Conservation (phyloP, 2,113 vertebrate genomes). For the Crotalus tigris region DNA sequence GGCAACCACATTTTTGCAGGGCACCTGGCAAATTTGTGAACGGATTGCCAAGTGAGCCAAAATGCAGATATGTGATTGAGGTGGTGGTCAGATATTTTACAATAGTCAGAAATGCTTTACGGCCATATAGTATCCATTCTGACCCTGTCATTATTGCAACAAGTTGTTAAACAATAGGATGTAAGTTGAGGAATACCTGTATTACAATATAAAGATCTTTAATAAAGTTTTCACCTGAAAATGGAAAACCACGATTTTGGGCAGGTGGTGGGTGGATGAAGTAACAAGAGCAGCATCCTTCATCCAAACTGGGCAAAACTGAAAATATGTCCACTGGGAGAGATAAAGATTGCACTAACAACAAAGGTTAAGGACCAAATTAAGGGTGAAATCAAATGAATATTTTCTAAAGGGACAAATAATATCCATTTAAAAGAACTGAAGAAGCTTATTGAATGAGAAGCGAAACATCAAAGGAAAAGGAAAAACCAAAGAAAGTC, state of each 20-base stretch:
- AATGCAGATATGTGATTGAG: neutral
- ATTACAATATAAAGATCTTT: neutral
- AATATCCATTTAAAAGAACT: neutral
- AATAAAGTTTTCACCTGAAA: neutral
- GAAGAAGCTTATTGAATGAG: neutral
- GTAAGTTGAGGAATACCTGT: neutral
- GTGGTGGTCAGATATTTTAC: neutral
- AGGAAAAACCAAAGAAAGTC: neutral
- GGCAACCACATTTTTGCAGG: neutral
- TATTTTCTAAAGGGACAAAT: neutral
- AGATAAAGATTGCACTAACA: neutral
- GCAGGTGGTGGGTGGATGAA: neutral
- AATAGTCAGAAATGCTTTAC: neutral
- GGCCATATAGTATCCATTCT: neutral
- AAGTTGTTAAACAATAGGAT: neutral
- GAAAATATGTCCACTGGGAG: neutral
- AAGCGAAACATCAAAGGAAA: neutral
- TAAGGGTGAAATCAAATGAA: neutral
- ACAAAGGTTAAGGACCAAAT: neutral
- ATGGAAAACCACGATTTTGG: neutral
- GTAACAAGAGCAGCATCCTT: neutral
- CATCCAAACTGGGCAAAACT: neutral
- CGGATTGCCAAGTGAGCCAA: neutral
- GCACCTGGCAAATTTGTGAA: neutral
- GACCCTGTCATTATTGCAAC: neutral